Evolutionary conservation across 2,797 vertebrate species (phyloP).

Genomic region (Corythornis leucogaster): DNA sequence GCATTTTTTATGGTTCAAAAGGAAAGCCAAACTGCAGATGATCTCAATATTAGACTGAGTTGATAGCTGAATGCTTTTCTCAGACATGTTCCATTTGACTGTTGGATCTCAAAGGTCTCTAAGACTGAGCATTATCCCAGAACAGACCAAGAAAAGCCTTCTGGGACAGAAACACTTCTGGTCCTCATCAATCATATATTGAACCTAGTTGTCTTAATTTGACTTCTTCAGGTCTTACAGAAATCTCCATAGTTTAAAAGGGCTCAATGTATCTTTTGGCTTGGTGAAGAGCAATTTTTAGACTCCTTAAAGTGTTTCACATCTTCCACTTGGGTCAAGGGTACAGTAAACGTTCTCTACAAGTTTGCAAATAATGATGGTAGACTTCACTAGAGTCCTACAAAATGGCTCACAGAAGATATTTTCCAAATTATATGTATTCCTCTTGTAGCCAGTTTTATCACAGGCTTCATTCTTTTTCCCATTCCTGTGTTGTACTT

Average conservation of each 20-base stretch:
- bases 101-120: not conserved
- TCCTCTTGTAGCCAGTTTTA: not conserved
- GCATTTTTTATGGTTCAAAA: not conserved
- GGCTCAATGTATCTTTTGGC: not conserved
- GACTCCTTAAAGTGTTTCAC: not conserved
- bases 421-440: not conserved
- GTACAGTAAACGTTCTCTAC: not conserved
- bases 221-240: not conserved
- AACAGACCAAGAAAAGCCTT: not conserved
- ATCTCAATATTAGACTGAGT: not conserved
- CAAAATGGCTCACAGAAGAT: not conserved
- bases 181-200: not conserved
- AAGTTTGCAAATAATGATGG: not conserved
- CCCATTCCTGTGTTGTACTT: not conserved
- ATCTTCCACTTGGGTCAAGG: not conserved
- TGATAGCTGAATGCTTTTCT: not conserved
- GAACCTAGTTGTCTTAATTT: not conserved
- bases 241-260: not conserved
- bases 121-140: not conserved
- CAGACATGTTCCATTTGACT: not conserved
- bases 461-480: not conserved
- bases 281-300: not conserved
- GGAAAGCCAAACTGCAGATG: not conserved
- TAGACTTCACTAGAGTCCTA: not conserved
- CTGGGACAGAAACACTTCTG: not conserved